Conservation (phyloP, 2,113 vertebrate species). For the Ivindomyrus marchei region DNA sequence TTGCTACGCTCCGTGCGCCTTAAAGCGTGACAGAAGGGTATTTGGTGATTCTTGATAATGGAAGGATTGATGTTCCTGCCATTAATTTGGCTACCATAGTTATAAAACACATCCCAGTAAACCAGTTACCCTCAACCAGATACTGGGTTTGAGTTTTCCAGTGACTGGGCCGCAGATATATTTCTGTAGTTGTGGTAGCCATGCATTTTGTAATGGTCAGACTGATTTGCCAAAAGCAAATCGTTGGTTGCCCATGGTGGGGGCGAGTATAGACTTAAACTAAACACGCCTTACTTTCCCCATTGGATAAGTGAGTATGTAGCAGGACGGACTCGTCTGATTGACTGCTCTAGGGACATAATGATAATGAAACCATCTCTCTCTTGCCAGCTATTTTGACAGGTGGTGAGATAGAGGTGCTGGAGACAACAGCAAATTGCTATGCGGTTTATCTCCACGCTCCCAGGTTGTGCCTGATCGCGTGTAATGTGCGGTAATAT, state of each 20-base stretch:
- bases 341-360: slow-evolving; percentile 26
- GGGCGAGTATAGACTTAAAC: neutral
- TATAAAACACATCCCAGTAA: neutral
- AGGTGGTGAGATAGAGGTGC: slow-evolving; percentile 22
- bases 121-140: neutral
- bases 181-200: neutral
- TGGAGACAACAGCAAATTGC: slow-evolving; percentile 25
- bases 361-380: slow-evolving; percentile 32
- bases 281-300: slow-evolving; percentile 18
- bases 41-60: neutral
- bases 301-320: slow-evolving; percentile 1
- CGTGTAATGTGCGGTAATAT: slow-evolving; percentile 20
- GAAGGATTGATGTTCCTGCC: neutral
- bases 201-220: neutral
- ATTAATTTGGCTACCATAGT: neutral
- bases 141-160: neutral
- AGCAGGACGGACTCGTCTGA: slow-evolving; percentile 5
- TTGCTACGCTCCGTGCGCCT: no score
- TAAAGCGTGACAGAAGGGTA: no score
- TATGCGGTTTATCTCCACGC: slow-evolving; percentile 25
- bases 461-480: slow-evolving; percentile 24
- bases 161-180: neutral
- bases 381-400: slow-evolving; percentile 23
- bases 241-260: neutral
- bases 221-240: neutral